A percentile compares a stretch with the other conserved stretches of the same genome.
These are phyloP conservation scores for Cistogaster globosa DNA, from an alignment of 2,888 invertebrate species.

Conservation along the genomic window DNA sequence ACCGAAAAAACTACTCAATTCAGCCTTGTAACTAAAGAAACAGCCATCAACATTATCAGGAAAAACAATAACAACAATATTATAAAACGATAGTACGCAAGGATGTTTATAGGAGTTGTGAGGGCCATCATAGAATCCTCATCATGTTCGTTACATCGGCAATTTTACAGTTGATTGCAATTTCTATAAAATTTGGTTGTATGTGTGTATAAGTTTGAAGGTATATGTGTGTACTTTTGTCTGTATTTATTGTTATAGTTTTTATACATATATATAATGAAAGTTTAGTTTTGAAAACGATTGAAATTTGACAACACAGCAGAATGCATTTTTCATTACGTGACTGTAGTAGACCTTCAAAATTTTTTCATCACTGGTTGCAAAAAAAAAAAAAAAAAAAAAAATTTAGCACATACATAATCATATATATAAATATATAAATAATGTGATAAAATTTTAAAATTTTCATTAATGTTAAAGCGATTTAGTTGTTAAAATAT, in stretches of 20 bases:
- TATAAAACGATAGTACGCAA: constrained; percentile 1
- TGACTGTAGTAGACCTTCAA: constrained; percentile 54
- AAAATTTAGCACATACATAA: background rate
- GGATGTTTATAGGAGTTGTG: constrained; percentile 18
- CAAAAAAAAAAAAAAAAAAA: no score
- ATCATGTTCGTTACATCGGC: constrained; percentile 78
- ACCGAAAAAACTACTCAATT: constrained; percentile 15
- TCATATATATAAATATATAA: no score
- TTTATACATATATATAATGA: constrained; percentile 14
- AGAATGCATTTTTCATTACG: constrained; percentile 71
- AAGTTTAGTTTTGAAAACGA: background rate
- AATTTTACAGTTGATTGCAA: constrained; percentile 82
- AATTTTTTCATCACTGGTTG: background rate
- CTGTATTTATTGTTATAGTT: constrained; percentile 27
- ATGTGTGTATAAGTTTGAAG: background rate
- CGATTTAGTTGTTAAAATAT: no score
- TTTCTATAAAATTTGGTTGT: constrained; percentile 19
- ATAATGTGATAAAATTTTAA: no score
- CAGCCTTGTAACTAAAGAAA: constrained; percentile 43
- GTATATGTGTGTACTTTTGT: background rate
- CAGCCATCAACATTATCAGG: constrained; percentile 33
- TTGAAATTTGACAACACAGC: constrained; percentile 66
- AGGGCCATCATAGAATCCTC: constrained; percentile 50
- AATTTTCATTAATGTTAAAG: no score
- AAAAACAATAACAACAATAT: constrained; percentile 19